Evolutionary conservation across 2,888 invertebrate species (phyloP).

Genomic region (Apeira syringaria): DNA sequence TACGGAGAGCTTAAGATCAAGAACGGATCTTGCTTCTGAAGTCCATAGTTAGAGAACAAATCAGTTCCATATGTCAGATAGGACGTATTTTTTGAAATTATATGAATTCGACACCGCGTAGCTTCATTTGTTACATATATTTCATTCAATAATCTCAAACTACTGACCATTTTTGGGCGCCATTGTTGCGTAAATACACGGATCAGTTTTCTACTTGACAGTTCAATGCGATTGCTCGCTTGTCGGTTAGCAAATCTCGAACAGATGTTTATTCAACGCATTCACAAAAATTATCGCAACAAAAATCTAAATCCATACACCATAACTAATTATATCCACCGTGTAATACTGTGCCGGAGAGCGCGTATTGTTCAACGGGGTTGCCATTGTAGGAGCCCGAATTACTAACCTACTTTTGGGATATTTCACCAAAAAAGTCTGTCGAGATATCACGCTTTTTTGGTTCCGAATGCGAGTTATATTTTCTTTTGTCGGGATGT

Average conservation of each 20-base stretch:
- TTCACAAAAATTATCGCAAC: slow-evolving; percentile 79
- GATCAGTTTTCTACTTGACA: slow-evolving; percentile 80
- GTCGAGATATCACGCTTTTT: slow-evolving; percentile 75
- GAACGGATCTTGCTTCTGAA: no score
- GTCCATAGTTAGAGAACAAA: no score
- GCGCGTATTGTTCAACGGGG: slow-evolving; percentile 63
- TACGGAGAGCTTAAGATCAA: no score
- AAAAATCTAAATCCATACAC: slow-evolving; percentile 82
- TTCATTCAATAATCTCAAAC: slow-evolving; percentile 18
- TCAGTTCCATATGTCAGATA: no score
- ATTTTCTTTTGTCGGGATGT: slow-evolving; percentile 65
- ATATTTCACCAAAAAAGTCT: slow-evolving; percentile 66
- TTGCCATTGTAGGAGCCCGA: slow-evolving; percentile 63
- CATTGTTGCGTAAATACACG: slow-evolving; percentile 56
- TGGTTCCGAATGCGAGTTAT: slow-evolving; percentile 73
- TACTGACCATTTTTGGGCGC: slow-evolving; percentile 70
- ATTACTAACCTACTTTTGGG: slow-evolving; percentile 83
- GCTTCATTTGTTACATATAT: slow-evolving; percentile 7
- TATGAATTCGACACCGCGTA: neutral
- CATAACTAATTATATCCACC: slow-evolving; percentile 83
- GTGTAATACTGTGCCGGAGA: slow-evolving; percentile 68
- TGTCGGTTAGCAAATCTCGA: slow-evolving; percentile 71
- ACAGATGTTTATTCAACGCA: slow-evolving; percentile 76
- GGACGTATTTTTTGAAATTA: no score
- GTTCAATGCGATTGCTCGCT: slow-evolving; percentile 68